Conservation (phyloP, 23 tunicate species). For the Ascidia mentula region DNA sequence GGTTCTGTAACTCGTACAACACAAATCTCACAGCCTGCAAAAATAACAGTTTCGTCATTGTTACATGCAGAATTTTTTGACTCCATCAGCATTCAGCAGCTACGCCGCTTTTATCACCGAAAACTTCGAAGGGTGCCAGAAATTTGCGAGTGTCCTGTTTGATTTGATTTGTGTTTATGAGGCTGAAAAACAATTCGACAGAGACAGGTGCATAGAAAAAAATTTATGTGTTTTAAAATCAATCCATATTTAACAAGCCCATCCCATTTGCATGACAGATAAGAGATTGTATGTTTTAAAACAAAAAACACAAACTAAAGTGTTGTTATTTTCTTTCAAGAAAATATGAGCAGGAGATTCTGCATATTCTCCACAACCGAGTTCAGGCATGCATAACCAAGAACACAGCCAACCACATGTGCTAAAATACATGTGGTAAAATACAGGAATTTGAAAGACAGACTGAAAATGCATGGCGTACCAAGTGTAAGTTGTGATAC, state of each 20-base stretch:
- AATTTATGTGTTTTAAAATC: too few species aligned
- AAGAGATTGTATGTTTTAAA: too few species aligned
- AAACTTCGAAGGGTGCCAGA: slow-evolving; percentile 71
- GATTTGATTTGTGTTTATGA: slow-evolving; percentile 83
- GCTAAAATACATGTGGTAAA: slow-evolving; percentile 22
- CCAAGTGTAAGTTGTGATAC: slow-evolving; percentile 54
- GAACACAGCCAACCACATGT: slow-evolving; percentile 5
- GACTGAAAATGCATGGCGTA: slow-evolving; percentile 48
- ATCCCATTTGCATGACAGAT: too few species aligned
- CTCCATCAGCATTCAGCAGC: slow-evolving; percentile 31
- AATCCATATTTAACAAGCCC: too few species aligned
- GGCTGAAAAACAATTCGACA: slow-evolving; percentile 83
- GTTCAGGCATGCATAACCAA: slow-evolving; percentile 11
- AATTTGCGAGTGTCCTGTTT: slow-evolving; percentile 79
- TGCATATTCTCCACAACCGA: slow-evolving; percentile 19
- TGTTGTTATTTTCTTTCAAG: too few species aligned
- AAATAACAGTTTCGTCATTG: too few species aligned
- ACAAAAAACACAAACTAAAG: too few species aligned
- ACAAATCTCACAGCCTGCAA: too few species aligned
- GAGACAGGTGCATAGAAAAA: slow-evolving; percentile 56
- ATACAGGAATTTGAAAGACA: slow-evolving; percentile 18
- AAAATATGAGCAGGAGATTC: slow-evolving; percentile 52
- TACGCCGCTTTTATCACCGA: slow-evolving; percentile 70
- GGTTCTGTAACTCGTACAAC: too few species aligned
- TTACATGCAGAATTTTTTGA: slow-evolving; percentile 47